A percentile compares a stretch with the other conserved stretches of the same genome.
phyloP scores from a whole-genome alignment of 2,888 invertebrate genomes.

The Bibio marci region DNA sequence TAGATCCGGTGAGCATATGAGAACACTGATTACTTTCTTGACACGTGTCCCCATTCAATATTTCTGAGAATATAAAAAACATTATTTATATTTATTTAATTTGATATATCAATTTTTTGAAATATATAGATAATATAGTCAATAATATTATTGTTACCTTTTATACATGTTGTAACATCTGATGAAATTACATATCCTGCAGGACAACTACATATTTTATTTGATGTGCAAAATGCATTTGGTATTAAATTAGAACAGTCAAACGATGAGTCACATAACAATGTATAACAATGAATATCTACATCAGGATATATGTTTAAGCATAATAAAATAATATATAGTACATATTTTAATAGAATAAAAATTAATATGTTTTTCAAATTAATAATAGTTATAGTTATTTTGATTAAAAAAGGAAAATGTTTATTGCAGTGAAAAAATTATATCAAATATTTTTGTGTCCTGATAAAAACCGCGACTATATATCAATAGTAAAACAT shows the following conservation, averaged over 20 bases:
- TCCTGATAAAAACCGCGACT: too few relatives aligned
- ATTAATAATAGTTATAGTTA: too few relatives aligned
- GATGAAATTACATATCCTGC: slow-evolving; percentile 22
- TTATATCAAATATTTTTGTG: too few relatives aligned
- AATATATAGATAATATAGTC: not conserved
- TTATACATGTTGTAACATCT: slow-evolving; percentile 22
- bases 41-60: slow-evolving; percentile 26
- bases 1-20: slow-evolving; percentile 30
- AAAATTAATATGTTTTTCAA: too few relatives aligned
- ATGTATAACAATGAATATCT: slow-evolving; percentile 11
- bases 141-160: slow-evolving; percentile 4
- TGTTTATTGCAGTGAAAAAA: too few relatives aligned
- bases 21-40: slow-evolving; percentile 27
- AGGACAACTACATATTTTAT: slow-evolving; percentile 19
- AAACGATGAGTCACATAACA: slow-evolving; percentile 23
- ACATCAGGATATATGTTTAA: not conserved
- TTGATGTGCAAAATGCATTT: slow-evolving; percentile 18
- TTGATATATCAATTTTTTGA: not conserved
- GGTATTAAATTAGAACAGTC: slow-evolving; percentile 20
- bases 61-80: slow-evolving; percentile 14
- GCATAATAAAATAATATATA: too few relatives aligned
- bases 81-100: too few relatives aligned
- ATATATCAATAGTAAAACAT: too few relatives aligned
- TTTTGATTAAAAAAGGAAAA: too few relatives aligned
- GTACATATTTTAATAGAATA: too few relatives aligned